Evolutionary conservation across 1,140 invertebrate genomes (phyloP), one percentile per base, ranked within the genome.

Genomic region (Druon quercuslanigerum): DNA sequence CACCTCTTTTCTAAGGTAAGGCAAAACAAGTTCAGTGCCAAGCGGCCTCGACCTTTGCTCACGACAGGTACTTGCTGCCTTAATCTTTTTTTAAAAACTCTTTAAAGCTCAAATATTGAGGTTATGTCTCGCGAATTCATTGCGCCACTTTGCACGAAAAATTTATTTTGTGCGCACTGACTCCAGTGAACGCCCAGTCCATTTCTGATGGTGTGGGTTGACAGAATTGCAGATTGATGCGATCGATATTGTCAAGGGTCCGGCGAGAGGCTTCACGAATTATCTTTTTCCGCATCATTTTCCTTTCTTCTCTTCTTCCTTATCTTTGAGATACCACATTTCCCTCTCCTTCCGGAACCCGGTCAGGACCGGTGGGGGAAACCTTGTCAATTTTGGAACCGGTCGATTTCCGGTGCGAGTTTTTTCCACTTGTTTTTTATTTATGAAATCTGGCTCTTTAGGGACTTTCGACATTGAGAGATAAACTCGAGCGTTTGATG

Each of bases 101-200:
- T 54, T 54, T 50, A 14, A 78, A 20, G 51, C 25, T 51, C 50
- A 33, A 16, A 16, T 56, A 79, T 84, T 76, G 79, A 86, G 85
- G 85, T 86, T 86, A 86, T 79, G 79, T 80, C 20, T 13, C 17
- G 57, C 50, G 78, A 20, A 60, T 19, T 50, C 50, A 66, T 82
- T 77, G 79, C 79, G 82, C 79, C 79, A 76, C 75, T 66, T 54
- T 51, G 66, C 50, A 77, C 82, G 77, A 84, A 86, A 85, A 84
- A 84, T 76, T 82, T 78, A 75, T 79, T 81, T 81, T 75, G 79
- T 83, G 86, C 87, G 86, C 87, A 86, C 80, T 80, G 81, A 76
- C 82, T 79, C 76, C 74, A 87, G 89, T 88, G 88, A 89, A 90
- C 89, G 89, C 89, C 90, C 89, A 90, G 89, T 88, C 90, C 89